Evolutionary conservation across 2,797 vertebrate species (phyloP).

Genomic region (Aphelocoma californica): DNA sequence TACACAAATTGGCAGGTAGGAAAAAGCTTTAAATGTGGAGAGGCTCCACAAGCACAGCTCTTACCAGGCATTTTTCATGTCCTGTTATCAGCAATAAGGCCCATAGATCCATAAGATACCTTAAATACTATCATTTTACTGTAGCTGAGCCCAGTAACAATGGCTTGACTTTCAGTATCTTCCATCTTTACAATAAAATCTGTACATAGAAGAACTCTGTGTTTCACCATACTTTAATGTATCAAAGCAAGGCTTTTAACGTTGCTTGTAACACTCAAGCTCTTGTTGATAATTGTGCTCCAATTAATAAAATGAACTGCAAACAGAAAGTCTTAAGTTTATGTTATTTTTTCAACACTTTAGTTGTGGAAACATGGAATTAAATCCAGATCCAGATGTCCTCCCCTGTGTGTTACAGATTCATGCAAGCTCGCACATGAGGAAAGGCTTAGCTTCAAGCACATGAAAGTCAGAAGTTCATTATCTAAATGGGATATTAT

Average conservation of each 20-base stretch:
- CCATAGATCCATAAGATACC: not conserved
- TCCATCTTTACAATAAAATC: not conserved
- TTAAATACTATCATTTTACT: not conserved
- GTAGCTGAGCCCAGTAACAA: not conserved
- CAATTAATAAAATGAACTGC: constrained; percentile 28
- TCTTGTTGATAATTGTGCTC: not conserved
- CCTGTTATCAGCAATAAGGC: not conserved
- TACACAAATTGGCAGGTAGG: not conserved
- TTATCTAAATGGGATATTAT: constrained; percentile 41
- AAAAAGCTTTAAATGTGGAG: not conserved
- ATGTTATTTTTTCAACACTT: not conserved
- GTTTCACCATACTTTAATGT: not conserved
- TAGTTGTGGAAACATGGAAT: not conserved
- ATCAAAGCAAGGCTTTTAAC: not conserved
- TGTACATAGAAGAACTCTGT: not conserved
- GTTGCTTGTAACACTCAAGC: not conserved
- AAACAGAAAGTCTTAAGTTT: not conserved
- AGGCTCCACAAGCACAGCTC: not conserved
- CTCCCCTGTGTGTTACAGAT: not conserved
- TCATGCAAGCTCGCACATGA: not conserved
- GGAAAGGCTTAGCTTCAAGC: constrained; percentile 37
- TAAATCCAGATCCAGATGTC: constrained; percentile 43
- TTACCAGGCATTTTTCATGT: not conserved
- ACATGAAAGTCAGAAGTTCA: constrained; percentile 37
- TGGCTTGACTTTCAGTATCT: not conserved